Conservation (phyloP, 2,888 invertebrate species). For the Fragum whitleyi region DNA sequence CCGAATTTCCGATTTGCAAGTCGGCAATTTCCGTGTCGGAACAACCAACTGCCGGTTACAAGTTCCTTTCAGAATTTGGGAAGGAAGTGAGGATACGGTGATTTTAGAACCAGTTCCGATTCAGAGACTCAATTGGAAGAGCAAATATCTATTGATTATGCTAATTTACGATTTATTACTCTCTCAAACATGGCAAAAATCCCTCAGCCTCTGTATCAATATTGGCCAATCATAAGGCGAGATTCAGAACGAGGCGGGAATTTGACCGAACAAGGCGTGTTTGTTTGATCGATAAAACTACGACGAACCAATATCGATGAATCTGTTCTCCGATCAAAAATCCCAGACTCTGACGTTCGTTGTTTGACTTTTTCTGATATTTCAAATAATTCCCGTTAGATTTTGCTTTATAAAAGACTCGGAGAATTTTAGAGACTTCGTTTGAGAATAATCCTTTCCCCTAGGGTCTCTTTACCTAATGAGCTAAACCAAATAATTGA, state of each 20-base stretch:
- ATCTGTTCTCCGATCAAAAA: not conserved
- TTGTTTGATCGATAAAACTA: conserved; percentile 18
- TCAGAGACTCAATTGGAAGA: conserved; percentile 73
- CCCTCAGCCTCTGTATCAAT: conserved; percentile 46
- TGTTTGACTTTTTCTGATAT: conserved; percentile 2
- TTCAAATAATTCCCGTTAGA: not conserved
- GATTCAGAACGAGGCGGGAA: conserved; percentile 45
- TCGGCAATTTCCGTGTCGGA: conserved; percentile 79
- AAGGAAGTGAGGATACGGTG: conserved; percentile 78
- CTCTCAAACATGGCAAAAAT: not conserved
- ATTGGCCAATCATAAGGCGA: conserved; percentile 48
- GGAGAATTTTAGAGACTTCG: conserved; percentile 8
- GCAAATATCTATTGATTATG: conserved; percentile 79
- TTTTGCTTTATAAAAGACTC: not conserved
- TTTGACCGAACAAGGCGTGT: conserved; percentile 16
- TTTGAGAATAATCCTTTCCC: conserved; percentile 1
- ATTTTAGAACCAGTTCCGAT: conserved; percentile 81
- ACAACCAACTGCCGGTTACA: conserved; percentile 75
- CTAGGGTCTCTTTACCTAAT: conserved; percentile 21
- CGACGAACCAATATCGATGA: conserved; percentile 13
- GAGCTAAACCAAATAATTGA: conserved; percentile 11
- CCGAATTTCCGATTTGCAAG: conserved; percentile 75
- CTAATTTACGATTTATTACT: conserved; percentile 49
- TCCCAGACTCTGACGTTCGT: not conserved
- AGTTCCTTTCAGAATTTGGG: conserved; percentile 72